These are phyloP conservation scores for Chiloscyllium plagiosum DNA, from an alignment of 2,113 vertebrate genomes.

Conservation along the genomic window DNA sequence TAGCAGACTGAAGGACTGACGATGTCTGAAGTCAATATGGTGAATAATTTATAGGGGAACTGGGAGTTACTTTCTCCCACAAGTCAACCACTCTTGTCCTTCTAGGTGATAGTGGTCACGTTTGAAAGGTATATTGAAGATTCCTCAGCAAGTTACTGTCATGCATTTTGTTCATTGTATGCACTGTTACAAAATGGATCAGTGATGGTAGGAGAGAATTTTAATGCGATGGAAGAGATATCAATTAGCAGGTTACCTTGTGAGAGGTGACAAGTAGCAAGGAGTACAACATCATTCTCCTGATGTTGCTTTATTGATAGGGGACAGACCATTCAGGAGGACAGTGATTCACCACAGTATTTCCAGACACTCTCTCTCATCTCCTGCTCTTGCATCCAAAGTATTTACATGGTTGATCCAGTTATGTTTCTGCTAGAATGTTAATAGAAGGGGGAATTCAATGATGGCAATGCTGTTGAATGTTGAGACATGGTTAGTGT, in stretches of 20 bases:
- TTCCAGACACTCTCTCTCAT: not conserved
- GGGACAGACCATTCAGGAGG: not conserved
- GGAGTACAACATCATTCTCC: not conserved
- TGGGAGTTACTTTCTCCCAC: not conserved
- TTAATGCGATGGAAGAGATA: not conserved
- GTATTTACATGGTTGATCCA: too few relatives aligned
- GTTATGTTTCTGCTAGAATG: not conserved
- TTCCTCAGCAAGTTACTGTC: not conserved
- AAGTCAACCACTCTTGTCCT: not conserved
- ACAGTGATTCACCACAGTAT: not conserved
- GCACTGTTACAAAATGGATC: not conserved
- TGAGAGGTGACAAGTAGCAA: not conserved
- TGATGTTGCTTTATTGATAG: not conserved
- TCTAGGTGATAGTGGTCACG: not conserved
- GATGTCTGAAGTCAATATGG: too few relatives aligned
- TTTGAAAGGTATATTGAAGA: not conserved
- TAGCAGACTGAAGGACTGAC: not conserved
- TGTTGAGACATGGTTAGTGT: not conserved
- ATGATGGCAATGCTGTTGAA: not conserved
- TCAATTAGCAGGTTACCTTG: not conserved
- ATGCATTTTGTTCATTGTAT: not conserved
- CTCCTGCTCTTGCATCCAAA: too few relatives aligned
- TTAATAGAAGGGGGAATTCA: not conserved
- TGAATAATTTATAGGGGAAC: too few relatives aligned
- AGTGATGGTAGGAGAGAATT: too few relatives aligned